Conservation (phyloP, 2,888 invertebrate species). For the Lobophora halterata region DNA sequence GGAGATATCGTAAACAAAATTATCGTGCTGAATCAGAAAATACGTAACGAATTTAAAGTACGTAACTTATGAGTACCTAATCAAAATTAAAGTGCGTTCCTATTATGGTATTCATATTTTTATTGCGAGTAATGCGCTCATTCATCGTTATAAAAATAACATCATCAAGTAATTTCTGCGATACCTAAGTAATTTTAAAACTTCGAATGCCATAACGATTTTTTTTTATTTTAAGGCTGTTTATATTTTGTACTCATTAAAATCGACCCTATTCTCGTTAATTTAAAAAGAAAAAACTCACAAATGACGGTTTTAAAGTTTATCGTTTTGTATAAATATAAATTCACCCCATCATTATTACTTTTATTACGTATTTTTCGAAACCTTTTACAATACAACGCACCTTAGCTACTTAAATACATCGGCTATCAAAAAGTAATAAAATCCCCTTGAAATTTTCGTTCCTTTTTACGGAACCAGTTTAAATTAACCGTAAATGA, state of each 20-base stretch:
- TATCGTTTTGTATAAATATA: slow-evolving; percentile 16
- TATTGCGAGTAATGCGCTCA: too few relatives aligned
- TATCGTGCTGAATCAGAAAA: slow-evolving; percentile 8
- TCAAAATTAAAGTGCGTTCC: too few relatives aligned
- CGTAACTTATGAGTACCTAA: too few relatives aligned
- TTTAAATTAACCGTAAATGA: slow-evolving; percentile 34
- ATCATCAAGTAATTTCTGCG: too few relatives aligned
- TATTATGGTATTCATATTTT: too few relatives aligned
- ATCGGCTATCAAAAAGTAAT: slow-evolving; percentile 32
- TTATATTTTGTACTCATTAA: slow-evolving; percentile 12
- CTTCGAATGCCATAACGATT: too few relatives aligned
- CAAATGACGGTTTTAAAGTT: slow-evolving; percentile 16
- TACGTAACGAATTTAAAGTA: not conserved
- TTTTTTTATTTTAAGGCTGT: too few relatives aligned
- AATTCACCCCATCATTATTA: slow-evolving; percentile 16
- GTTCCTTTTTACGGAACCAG: slow-evolving; percentile 32
- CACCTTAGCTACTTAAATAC: slow-evolving; percentile 30
- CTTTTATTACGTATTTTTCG: slow-evolving; percentile 18
- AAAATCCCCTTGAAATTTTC: slow-evolving; percentile 29
- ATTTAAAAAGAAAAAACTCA: slow-evolving; percentile 6
- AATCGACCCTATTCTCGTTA: slow-evolving; percentile 7
- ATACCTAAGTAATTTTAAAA: too few relatives aligned
- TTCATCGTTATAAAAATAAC: too few relatives aligned
- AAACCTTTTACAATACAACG: slow-evolving; percentile 30
- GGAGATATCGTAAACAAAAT: slow-evolving; percentile 11